A percentile compares a stretch with the other conserved stretches of the same genome.
Conservation (phyloP, 2,888 invertebrate species). For the Caenorhabditis sp. region DNA sequence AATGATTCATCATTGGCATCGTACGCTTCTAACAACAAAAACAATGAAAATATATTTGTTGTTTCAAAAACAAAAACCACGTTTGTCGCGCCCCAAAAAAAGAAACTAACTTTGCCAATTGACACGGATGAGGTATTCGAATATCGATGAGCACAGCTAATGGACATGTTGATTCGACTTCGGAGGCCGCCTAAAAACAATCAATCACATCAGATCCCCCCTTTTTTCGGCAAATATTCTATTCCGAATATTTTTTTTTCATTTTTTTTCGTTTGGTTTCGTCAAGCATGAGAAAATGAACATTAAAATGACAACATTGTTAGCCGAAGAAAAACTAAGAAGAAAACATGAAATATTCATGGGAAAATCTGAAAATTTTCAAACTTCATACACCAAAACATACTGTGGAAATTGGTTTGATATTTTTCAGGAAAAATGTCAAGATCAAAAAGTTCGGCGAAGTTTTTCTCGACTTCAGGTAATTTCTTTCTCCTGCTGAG, state of each 20-base stretch:
- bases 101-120: constrained; percentile 53
- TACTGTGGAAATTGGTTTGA: no score
- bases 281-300: neutral
- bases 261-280: neutral
- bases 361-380: neutral
- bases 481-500: no score
- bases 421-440: no score
- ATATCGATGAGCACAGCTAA: constrained; percentile 61
- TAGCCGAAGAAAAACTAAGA: no score
- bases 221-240: neutral
- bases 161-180: constrained; percentile 53
- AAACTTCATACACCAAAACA: no score
- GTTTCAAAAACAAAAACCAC: neutral
- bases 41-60: neutral
- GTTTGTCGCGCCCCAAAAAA: neutral
- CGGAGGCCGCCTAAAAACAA: constrained; percentile 35
- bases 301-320: neutral
- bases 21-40: neutral
- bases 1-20: neutral
- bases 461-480: no score
- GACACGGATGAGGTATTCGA: constrained; percentile 50
- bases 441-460: no score
- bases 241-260: neutral
- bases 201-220: neutral
- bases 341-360: neutral